Conservation (phyloP, 2,888 invertebrate species). For the Cryptocephalus moraei region DNA sequence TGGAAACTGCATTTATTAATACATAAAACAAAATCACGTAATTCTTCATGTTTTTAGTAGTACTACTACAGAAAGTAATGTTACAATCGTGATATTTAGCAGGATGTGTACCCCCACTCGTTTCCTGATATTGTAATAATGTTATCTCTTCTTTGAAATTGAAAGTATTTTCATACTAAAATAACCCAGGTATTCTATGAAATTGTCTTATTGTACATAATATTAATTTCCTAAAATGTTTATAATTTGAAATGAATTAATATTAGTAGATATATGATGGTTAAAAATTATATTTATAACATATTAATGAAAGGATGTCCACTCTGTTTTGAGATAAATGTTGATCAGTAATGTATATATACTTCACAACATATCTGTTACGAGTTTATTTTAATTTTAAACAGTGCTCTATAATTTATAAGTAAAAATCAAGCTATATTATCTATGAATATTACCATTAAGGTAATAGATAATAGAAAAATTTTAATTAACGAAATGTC, state of each 20-base stretch:
- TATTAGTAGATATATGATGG: no score
- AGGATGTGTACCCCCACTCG: constrained; percentile 32
- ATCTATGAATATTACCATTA: no score
- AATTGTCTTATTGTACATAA: not conserved
- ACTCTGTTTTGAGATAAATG: not conserved
- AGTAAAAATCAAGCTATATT: no score
- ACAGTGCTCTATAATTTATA: no score
- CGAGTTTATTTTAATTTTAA: no score
- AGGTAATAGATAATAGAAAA: no score
- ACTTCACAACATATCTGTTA: no score
- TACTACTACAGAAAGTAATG: constrained; percentile 1
- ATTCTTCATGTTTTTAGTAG: not conserved
- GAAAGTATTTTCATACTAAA: not conserved
- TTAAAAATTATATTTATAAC: not conserved
- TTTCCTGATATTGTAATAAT: constrained; percentile 23
- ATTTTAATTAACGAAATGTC: no score
- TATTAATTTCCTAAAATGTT: no score
- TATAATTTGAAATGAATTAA: no score
- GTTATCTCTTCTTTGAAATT: not conserved
- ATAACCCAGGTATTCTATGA: not conserved
- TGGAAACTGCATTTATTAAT: constrained; percentile 2
- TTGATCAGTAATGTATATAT: no score
- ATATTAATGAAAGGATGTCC: not conserved
- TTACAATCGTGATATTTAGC: constrained; percentile 5
- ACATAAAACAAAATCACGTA: not conserved